Conservation (phyloP, 2,113 vertebrate species). For the Lontra canadensis region DNA sequence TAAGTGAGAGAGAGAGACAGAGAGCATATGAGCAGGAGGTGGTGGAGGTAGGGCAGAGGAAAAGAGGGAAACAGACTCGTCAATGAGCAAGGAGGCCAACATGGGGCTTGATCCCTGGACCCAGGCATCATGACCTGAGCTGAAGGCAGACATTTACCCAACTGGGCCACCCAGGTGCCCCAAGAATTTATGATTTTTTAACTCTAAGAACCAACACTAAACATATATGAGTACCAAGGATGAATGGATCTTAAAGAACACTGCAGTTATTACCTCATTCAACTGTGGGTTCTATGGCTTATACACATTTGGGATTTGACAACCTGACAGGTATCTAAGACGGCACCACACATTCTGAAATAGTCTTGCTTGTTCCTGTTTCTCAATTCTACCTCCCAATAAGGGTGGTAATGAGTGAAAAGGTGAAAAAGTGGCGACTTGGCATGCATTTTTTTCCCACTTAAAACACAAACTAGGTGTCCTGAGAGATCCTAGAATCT, state of each 20-base stretch:
- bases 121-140: neutral
- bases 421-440: neutral
- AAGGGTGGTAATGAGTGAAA: neutral
- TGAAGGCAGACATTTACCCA: neutral
- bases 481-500: neutral
- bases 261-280: neutral
- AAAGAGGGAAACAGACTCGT: neutral
- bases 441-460: neutral
- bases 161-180: no score
- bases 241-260: neutral
- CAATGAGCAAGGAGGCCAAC: no score
- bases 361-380: neutral
- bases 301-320: neutral
- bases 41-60: neutral
- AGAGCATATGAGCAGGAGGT: neutral
- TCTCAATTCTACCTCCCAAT: conserved; percentile 6
- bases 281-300: neutral
- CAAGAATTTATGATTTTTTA: conserved; percentile 15
- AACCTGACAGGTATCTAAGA: neutral
- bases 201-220: neutral
- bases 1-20: no score
- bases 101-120: no score
- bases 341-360: neutral
- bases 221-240: neutral
- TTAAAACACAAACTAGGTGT: neutral